phyloP scores from a whole-genome alignment of 2,888 invertebrate species.

The Lepidonotus clava region DNA sequence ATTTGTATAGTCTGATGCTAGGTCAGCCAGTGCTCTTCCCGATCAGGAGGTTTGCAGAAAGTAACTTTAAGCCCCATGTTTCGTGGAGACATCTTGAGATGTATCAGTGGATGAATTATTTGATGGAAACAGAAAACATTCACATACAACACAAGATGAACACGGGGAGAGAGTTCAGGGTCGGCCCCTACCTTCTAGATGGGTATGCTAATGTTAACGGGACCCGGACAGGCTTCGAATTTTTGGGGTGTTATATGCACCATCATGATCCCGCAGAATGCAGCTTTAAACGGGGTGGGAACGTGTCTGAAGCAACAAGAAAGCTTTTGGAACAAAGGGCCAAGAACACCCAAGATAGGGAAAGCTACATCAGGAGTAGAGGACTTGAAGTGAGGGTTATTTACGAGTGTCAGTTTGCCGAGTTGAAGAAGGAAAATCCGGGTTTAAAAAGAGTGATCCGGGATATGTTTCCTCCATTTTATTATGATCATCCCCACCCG shows the following conservation, averaged over 20 bases:
- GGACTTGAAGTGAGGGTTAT: background rate
- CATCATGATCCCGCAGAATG: background rate
- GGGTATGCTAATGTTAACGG: background rate
- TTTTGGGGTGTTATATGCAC: background rate
- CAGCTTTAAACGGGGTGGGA: background rate
- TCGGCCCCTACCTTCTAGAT: background rate
- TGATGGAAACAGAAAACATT: background rate
- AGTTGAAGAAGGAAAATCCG: background rate
- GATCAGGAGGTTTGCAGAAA: background rate
- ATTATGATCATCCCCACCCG: background rate
- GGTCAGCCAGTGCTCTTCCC: background rate
- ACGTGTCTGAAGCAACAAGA: too few relatives aligned
- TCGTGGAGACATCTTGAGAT: background rate
- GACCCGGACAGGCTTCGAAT: background rate
- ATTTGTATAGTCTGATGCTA: background rate
- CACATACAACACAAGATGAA: slow-evolving; percentile 11
- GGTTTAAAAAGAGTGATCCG: background rate
- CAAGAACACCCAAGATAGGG: background rate
- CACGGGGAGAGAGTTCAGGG: background rate
- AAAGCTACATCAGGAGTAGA: background rate
- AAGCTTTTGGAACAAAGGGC: background rate
- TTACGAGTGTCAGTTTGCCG: slow-evolving; percentile 1
- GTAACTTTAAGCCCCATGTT: background rate
- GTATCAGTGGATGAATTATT: background rate
- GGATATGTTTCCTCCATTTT: background rate